phyloP scores from a whole-genome alignment of 1,140 invertebrate genomes.

The Tribolium madens region DNA sequence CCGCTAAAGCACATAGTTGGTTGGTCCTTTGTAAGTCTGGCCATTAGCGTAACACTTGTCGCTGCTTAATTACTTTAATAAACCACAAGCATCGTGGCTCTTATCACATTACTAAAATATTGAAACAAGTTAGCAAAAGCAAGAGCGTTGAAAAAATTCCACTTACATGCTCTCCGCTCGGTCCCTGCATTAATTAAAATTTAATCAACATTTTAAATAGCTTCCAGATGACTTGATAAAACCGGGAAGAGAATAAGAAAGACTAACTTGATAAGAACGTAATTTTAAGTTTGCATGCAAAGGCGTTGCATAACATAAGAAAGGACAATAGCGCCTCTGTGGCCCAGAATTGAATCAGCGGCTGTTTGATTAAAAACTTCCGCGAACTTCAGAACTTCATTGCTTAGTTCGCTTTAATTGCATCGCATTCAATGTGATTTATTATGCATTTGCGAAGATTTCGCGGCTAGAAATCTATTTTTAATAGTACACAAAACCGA shows the following conservation, averaged over 20 bases:
- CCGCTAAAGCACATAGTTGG: constrained; percentile 20
- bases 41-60: constrained; percentile 26
- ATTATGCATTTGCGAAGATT: constrained; percentile 48
- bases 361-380: constrained; percentile 62
- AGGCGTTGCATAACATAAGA: constrained; percentile 55
- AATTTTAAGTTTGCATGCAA: constrained; percentile 58
- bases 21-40: constrained; percentile 32
- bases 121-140: constrained; percentile 6
- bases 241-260: constrained; percentile 50
- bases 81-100: constrained; percentile 9
- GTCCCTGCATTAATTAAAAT: constrained; percentile 40
- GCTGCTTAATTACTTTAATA: constrained; percentile 35
- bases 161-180: too few relatives aligned
- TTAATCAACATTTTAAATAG: constrained; percentile 44
- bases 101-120: constrained; percentile 7
- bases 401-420: constrained; percentile 54
- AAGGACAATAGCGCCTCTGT: constrained; percentile 56
- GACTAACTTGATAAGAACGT: constrained; percentile 59
- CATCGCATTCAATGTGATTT: constrained; percentile 52
- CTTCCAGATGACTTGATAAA: constrained; percentile 41
- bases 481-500: constrained; percentile 15
- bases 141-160: not conserved
- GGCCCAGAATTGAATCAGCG: constrained; percentile 59
- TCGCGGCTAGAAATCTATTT: constrained; percentile 15
- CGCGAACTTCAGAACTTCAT: constrained; percentile 50